Evolutionary conservation across 2,888 invertebrate genomes (phyloP).

Genomic region (Petrolisthes manimaculis): DNA sequence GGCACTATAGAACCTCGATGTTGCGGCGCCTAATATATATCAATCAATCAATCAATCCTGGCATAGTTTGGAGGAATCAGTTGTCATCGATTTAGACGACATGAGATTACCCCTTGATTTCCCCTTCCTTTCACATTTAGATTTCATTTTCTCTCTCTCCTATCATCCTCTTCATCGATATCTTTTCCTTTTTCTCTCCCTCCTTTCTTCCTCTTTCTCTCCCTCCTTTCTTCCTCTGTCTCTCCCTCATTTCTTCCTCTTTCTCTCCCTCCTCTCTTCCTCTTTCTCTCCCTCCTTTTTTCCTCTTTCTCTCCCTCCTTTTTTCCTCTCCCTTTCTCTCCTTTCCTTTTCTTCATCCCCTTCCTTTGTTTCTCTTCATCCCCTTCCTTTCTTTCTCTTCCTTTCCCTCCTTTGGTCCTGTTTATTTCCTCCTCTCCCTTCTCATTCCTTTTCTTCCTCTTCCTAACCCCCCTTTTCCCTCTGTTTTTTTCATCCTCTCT

Average conservation of each 20-base stretch:
- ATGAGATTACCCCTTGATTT: no score
- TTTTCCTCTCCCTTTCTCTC: neutral
- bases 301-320: neutral
- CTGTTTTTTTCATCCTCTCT: neutral
- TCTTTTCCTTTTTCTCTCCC: neutral
- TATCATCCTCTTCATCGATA: neutral
- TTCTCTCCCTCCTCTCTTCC: neutral
- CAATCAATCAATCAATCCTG: no score
- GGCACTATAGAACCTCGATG: no score
- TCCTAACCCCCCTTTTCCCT: neutral
- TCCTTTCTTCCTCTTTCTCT: neutral
- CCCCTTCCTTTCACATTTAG: neutral
- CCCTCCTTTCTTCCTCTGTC: neutral
- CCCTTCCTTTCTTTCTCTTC: neutral
- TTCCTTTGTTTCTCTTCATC: neutral
- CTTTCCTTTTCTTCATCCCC: neutral
- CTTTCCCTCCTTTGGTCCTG: neutral
- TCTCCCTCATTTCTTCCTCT: neutral
- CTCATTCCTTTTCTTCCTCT: neutral
- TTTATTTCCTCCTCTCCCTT: neutral
- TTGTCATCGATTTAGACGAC: no score
- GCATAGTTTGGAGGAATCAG: no score
- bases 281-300: neutral
- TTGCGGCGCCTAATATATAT: no score
- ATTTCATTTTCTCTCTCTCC: neutral